Evolutionary conservation across 2,797 vertebrate genomes (phyloP), one percentile per base, ranked within the genome.

Genomic region (Hippocampus kuda): DNA sequence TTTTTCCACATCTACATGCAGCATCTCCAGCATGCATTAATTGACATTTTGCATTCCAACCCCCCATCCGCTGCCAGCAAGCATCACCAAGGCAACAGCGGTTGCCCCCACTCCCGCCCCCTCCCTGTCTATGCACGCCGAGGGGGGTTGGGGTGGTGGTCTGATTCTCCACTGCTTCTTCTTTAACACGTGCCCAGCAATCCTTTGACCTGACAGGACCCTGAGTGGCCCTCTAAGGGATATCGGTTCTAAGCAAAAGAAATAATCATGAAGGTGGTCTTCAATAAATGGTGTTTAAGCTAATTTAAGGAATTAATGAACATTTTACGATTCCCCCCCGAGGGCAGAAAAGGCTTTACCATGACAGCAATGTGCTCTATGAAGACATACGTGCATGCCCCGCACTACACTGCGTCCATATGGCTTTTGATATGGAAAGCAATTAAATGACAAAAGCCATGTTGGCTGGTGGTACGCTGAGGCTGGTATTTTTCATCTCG

Each of bases 31-130:
- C 90, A 84, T 81, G 85, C 90, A 84, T 81, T 93, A 94, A 95
- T 95, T 94, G 94, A 94, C 94, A 94, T 96, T 95, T 95, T 94
- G 92, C 92, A 93, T 95, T 93, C 94, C 92, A 93, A 91, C 79
- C 41, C 42, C 63, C 42, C 44, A 16, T 26, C 82, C 79, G 79
- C 85, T 86, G 85, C 83, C 84, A 86, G 82, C 84, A 82, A 84
- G 79, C 83, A 90, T 96, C 92, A 87, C 94, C 92, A 91, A 88
- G 94, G 94, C 88, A 95, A 96, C 94, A 70, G 75, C 70, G 68
- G 83, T 73, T 81, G 83, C 79, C 63, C 63, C 78, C 44, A 11
- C 34, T 7, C 34, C 7, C 34, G 1, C 34, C 6, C 34, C 34
- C 34, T 7, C 78, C 83, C 81, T 72, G 75, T 73, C 81, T 82